These are phyloP conservation scores for Poecilia velifera DNA, from an alignment of 2,797 vertebrate genomes.

Conservation along the genomic window DNA sequence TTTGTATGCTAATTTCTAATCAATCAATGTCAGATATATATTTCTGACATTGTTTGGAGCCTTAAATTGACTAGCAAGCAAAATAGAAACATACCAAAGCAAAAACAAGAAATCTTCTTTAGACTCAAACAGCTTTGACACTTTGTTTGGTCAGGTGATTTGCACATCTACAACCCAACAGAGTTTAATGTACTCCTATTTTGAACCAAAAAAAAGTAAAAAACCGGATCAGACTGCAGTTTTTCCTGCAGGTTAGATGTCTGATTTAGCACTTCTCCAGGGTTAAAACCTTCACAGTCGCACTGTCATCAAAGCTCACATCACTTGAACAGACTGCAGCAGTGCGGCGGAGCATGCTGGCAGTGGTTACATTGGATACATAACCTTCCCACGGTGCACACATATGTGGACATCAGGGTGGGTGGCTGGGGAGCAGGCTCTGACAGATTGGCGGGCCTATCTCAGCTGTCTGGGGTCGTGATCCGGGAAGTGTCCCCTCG, in stretches of 20 bases:
- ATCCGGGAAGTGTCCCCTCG: conserved; percentile 47
- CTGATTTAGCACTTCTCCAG: neutral
- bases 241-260: conserved; percentile 13
- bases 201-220: neutral
- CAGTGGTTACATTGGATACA: conserved; percentile 35
- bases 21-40: neutral
- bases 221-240: neutral
- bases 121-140: neutral
- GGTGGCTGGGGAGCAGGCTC: conserved; percentile 21
- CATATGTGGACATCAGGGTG: conserved; percentile 50
- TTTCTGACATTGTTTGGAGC: neutral
- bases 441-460: conserved; percentile 53
- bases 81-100: neutral
- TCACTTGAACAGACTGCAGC: conserved; percentile 11
- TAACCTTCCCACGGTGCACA: conserved; percentile 44
- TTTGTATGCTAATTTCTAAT: neutral
- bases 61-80: neutral
- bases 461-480: conserved; percentile 22
- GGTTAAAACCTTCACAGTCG: conserved; percentile 27
- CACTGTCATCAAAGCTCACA: conserved; percentile 12
- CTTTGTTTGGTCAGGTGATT: conserved; percentile 18
- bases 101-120: neutral
- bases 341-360: conserved; percentile 20
- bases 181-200: conserved; percentile 3
- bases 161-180: conserved; percentile 18